Percentiles rank a stretch among this genome's conserved stretches.
Evolutionary conservation across 2,113 vertebrate species (phyloP).

Genomic region (Pogonocichla stellata): DNA sequence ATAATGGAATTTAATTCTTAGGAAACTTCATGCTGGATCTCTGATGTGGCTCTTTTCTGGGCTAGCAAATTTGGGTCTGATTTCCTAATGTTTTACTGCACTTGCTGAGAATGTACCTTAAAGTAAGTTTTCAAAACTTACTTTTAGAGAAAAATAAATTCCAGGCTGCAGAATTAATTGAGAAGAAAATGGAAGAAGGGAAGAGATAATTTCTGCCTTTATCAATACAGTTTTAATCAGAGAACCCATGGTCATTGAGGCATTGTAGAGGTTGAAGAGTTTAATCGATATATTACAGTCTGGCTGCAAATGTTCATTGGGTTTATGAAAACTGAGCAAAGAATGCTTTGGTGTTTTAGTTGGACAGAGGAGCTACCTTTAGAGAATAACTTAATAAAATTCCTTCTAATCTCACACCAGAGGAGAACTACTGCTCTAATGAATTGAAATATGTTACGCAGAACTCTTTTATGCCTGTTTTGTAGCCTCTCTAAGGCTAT

Average conservation of each 20-base stretch:
- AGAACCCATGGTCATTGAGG: not conserved
- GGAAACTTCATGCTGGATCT: not conserved
- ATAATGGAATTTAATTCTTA: not conserved
- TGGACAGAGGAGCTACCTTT: not conserved
- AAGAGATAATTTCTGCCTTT: not conserved
- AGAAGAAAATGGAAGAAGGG: not conserved
- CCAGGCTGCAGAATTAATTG: not conserved
- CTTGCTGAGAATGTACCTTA: not conserved
- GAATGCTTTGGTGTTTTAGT: not conserved
- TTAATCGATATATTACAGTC: not conserved
- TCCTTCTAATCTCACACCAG: not conserved
- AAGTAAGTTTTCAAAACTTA: not conserved
- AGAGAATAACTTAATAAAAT: not conserved
- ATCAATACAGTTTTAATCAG: not conserved
- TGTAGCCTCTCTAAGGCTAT: not conserved
- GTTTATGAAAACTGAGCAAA: not conserved
- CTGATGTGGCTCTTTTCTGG: not conserved
- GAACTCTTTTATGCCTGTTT: not conserved
- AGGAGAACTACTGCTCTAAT: not conserved
- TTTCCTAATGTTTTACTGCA: not conserved
- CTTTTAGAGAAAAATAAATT: not conserved
- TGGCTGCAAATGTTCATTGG: not conserved
- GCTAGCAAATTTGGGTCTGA: not conserved
- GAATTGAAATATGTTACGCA: not conserved
- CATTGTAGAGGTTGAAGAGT: not conserved